A percentile compares a stretch with the other conserved stretches of the same genome.
These are phyloP conservation scores for Oplegnathus fasciatus DNA, from an alignment of 2,113 vertebrate genomes.

Conservation along the genomic window DNA sequence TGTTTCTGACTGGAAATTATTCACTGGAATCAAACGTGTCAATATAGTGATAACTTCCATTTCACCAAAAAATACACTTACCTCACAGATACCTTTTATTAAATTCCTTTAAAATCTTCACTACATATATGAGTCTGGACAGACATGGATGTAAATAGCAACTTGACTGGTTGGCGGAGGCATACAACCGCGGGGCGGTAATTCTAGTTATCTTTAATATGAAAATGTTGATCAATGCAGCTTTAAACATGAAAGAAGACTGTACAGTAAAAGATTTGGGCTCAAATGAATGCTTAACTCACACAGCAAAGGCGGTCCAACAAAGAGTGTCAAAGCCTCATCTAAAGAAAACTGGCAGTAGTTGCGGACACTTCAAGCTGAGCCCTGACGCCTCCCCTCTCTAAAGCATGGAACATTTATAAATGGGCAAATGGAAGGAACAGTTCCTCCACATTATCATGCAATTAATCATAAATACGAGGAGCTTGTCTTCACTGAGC, in stretches of 20 bases:
- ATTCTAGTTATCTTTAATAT: not conserved
- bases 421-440: constrained; percentile 10
- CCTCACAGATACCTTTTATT: too few species aligned
- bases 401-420: not conserved
- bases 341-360: not conserved
- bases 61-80: too few species aligned
- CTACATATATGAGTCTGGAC: too few species aligned
- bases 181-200: too few species aligned
- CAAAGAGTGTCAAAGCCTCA: not conserved
- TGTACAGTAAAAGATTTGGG: not conserved
- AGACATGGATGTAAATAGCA: too few species aligned
- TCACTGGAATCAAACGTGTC: too few species aligned
- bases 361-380: not conserved
- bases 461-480: constrained; percentile 33
- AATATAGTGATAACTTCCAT: too few species aligned
- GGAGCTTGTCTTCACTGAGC: not conserved
- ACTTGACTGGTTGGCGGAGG: too few species aligned
- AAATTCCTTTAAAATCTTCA: too few species aligned
- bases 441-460: constrained; percentile 30
- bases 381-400: not conserved
- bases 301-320: not conserved
- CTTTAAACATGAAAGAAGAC: not conserved
- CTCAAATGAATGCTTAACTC: not conserved
- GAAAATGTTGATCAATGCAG: not conserved
- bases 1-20: too few species aligned